A percentile compares a stretch with the other conserved stretches of the same genome.
These are phyloP conservation scores for Pedionomus torquatus DNA, from an alignment of 2,113 vertebrate genomes.

Conservation along the genomic window DNA sequence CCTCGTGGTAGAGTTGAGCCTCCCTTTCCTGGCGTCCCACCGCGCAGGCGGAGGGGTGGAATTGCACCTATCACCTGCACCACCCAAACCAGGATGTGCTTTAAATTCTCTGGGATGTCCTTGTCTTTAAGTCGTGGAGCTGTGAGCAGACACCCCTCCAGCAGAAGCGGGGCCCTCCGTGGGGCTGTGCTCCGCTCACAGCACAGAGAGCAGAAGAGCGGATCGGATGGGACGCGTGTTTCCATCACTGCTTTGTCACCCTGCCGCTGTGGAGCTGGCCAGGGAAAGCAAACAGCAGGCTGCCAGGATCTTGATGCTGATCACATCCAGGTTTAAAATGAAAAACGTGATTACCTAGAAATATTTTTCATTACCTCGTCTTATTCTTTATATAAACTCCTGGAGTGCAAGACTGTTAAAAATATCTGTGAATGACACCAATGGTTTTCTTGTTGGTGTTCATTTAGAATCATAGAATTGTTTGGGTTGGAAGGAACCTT, in stretches of 20 bases:
- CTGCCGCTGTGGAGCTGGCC: background rate
- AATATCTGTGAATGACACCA: background rate
- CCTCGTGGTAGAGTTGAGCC: background rate
- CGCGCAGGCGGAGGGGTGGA: too few species aligned
- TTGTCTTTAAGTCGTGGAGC: background rate
- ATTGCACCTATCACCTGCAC: fast-evolving
- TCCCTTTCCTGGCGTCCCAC: background rate
- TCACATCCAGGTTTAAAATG: background rate
- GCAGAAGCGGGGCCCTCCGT: background rate
- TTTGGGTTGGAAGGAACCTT: background rate
- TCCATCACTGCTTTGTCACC: background rate
- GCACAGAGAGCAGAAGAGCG: too few species aligned
- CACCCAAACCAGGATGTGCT: background rate
- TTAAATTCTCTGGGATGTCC: background rate
- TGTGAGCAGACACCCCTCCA: background rate
- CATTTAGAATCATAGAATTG: background rate
- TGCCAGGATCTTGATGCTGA: background rate
- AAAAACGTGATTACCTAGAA: background rate
- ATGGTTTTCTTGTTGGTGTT: background rate
- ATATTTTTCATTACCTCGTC: background rate
- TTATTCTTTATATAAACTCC: background rate
- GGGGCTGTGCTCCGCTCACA: background rate
- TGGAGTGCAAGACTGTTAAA: background rate
- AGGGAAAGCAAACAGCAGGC: background rate
- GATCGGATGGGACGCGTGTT: background rate